These are phyloP conservation scores for Alviniconcha strummeri DNA, from an alignment of 2,888 invertebrate species.

Conservation along the genomic window DNA sequence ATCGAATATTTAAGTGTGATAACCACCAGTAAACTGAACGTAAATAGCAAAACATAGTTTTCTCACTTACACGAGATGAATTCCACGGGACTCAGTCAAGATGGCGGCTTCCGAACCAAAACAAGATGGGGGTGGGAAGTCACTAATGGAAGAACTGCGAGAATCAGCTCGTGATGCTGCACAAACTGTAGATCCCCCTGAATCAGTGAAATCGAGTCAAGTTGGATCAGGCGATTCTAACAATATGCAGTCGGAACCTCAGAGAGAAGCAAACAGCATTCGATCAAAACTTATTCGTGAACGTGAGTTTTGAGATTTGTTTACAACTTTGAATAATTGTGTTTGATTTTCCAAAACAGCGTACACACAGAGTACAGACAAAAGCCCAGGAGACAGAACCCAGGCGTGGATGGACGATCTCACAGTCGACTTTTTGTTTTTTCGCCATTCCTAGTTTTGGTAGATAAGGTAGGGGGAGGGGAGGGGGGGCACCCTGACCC, in stretches of 20 bases:
- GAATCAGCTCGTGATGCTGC: conserved; percentile 21
- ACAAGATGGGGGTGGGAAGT: conserved; percentile 42
- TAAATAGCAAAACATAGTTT: too few species aligned
- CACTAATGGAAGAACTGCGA: conserved; percentile 38
- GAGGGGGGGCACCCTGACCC: too few species aligned
- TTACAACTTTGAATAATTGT: too few species aligned
- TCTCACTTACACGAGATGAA: background rate
- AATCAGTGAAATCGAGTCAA: background rate
- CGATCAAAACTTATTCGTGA: conserved; percentile 36
- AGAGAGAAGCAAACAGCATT: conserved; percentile 36
- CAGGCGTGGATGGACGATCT: too few species aligned
- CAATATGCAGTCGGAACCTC: background rate
- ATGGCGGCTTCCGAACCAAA: conserved; percentile 55
- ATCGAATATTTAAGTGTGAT: too few species aligned
- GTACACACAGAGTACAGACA: too few species aligned
- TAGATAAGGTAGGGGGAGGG: too few species aligned
- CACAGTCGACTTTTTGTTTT: too few species aligned
- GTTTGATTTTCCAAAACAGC: too few species aligned
- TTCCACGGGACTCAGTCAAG: conserved; percentile 36
- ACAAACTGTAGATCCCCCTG: conserved; percentile 18
- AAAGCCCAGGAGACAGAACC: too few species aligned
- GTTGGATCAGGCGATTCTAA: conserved; percentile 1
- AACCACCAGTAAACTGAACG: too few species aligned
- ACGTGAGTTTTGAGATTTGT: conserved; percentile 20
- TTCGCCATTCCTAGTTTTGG: too few species aligned